Conservation (phyloP, 92 coral and sea anemone genomes). For the Micromussa lordhowensis region DNA sequence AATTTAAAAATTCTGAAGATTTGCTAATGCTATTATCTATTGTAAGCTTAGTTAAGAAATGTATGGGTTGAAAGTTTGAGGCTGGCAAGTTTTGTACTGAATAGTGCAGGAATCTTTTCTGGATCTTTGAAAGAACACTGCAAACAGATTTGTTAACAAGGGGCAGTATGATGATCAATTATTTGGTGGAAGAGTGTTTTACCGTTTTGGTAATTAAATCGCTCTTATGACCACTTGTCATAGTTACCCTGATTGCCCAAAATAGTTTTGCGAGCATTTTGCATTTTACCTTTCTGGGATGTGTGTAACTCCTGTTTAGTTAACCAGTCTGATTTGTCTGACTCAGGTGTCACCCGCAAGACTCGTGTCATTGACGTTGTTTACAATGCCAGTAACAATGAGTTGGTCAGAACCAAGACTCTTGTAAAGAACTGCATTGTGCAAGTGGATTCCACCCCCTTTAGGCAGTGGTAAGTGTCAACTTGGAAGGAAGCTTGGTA, state of each 20-base stretch:
- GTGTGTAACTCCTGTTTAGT: neutral
- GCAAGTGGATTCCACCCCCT: constrained; percentile 95
- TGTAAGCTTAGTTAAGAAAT: no score
- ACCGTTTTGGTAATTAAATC: constrained; percentile 38
- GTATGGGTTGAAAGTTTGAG: neutral
- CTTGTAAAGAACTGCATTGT: constrained; percentile 98
- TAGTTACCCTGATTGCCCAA: constrained; percentile 99
- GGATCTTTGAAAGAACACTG: neutral
- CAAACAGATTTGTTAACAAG: neutral
- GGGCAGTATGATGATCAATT: constrained; percentile 85
- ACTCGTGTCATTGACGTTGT: constrained; percentile 99
- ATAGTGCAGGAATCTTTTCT: no score
- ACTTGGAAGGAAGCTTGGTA: neutral
- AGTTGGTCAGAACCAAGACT: constrained; percentile 97
- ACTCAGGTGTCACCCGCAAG: constrained; percentile 90
- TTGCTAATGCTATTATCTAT: no score
- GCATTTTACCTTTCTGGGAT: neutral
- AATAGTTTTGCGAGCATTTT: neutral
- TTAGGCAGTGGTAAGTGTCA: constrained; percentile 90
- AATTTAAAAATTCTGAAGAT: no score
- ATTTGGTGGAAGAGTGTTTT: constrained; percentile 34
- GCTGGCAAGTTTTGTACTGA: neutral
- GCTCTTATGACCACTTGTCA: constrained; percentile 88
- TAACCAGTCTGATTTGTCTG: neutral
- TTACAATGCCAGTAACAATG: constrained; percentile 98